Conservation (phyloP, 2,113 vertebrate genomes). For the Peucedramus taeniatus region DNA sequence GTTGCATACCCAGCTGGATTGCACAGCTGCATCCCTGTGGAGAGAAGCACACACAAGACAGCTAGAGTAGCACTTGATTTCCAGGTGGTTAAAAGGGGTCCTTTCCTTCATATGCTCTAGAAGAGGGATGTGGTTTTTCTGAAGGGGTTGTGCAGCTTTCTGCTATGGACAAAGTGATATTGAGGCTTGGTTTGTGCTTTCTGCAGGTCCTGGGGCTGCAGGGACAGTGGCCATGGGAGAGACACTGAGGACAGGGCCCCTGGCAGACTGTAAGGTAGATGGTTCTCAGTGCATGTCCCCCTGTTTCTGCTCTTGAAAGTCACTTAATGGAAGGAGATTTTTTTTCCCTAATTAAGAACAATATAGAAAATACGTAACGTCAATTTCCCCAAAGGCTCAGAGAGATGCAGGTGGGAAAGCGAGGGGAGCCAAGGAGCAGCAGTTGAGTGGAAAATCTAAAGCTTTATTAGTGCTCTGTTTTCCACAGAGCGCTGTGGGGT, state of each 20-base stretch:
- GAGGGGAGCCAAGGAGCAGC: background rate
- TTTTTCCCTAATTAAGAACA: background rate
- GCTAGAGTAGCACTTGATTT: background rate
- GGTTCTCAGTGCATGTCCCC: background rate
- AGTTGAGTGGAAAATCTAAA: background rate
- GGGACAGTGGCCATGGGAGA: background rate
- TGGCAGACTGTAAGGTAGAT: background rate
- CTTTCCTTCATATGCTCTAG: background rate
- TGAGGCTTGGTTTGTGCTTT: background rate
- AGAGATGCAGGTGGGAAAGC: background rate
- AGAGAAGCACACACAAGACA: background rate
- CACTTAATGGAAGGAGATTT: background rate
- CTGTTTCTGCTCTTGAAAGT: background rate
- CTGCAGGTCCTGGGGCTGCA: background rate
- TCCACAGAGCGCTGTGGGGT: background rate
- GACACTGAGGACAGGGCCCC: background rate
- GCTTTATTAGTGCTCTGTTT: background rate
- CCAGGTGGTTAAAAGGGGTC: background rate
- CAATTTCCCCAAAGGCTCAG: background rate
- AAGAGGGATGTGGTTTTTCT: background rate
- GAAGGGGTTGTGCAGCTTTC: background rate
- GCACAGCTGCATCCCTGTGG: background rate
- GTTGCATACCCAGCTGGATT: accelerated
- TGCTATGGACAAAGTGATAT: background rate
- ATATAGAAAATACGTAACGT: background rate